Base-by-base conservation (phyloP, 2,113 vertebrate species). In the Eudyptes chrysolophus region DNA sequence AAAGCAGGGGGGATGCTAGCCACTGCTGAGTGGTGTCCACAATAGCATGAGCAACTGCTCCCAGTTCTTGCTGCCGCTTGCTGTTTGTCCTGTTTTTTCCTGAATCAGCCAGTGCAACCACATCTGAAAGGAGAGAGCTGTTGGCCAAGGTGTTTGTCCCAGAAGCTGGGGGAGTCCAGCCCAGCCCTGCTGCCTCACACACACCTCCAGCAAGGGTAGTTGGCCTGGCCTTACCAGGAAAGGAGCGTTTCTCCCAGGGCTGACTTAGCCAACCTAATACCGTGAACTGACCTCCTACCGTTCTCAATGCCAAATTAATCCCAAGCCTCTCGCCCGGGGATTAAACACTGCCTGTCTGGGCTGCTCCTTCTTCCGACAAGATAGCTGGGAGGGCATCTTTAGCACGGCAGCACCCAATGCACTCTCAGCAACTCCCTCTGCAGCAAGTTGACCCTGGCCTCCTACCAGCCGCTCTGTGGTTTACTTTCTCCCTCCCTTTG, bases 361-460 rank as follows among this genome's bases (percentile, higher is more conserved):
- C 22, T 10, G 36, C 66, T 94, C 19, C 40, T 83, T 49, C 81
- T 70, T 79, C 48, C 2, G 1, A 2, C 14, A 13, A 54, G 29
- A 60, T 44, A 61, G 19, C 29, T 60, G 44, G 22, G 54, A 70
- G 20, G 32, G 26, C 36, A 36, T 15, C 19, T 44, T 40, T 9
- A 16, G 40, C 2, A 0, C 0, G 0, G 36, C 49, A 65, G 79
- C 25, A 51, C 1, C 4, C 52, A 29, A n/a, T 7, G 32, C 42
- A 9, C 52, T 49, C 64, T 3, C 15, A 58, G 52, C 55, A 78
- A 3, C 17, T 69, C 32, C 51, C 46, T 58, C 64, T 62, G 76
- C 62, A 90, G 30, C 57, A 22, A 54, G 58, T 26, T 65, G 62
- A 48, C 66, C 40, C 44, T 32, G 57, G 40, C 21, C 49, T 89